Base-by-base conservation (phyloP, 2,797 vertebrate species). In the Scarus forsteni region DNA sequence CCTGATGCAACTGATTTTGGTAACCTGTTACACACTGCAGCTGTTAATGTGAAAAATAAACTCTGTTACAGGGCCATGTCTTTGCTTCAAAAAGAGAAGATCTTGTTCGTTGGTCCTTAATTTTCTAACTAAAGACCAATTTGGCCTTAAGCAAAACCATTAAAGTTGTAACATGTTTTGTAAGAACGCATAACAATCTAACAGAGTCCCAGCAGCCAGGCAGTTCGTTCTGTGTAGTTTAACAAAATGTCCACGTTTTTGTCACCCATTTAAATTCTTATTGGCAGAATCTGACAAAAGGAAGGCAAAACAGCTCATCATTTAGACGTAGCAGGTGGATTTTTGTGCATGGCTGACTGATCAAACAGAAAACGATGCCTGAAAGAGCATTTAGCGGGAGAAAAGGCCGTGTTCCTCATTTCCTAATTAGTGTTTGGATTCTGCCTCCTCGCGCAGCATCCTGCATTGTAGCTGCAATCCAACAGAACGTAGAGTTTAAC, bases 271-370 rank as follows among this genome's bases (percentile, higher is more conserved):
- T 89, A 84, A 89, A 90, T 88, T 88, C 83, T 84, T 88, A 84
- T 77, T 70, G 70, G 44, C 60, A 67, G 67, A 84, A 73, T 62
- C 56, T 45, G 66, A 50, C 84, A 84, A 86, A 86, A 7, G 87
- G 77, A 79, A 52, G 57, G 50, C 45, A 85, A 10, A 60, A 63
- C 38, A 52, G 51, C 58, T 64, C 74, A 72, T 87, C 76, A 86
- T 90, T 91, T 85, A 67, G 60, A 75, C 50, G 83, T 80, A 93
- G 94, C 93, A 95, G 93, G 93, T 95, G 94, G 92, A 93, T 86
- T 79, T 81, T 86, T 93, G 92, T 89, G 74, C 85, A 93, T 59
- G 92, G 87, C 87, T 86, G 91, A 94, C 85, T 53, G 87, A 88
- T 86, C 83, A 59, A 63, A 86, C 66, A 91, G 77, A 92, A 91